These are phyloP conservation scores for Slavum lentiscoides DNA, from an alignment of 2,888 invertebrate species.

Conservation along the genomic window DNA sequence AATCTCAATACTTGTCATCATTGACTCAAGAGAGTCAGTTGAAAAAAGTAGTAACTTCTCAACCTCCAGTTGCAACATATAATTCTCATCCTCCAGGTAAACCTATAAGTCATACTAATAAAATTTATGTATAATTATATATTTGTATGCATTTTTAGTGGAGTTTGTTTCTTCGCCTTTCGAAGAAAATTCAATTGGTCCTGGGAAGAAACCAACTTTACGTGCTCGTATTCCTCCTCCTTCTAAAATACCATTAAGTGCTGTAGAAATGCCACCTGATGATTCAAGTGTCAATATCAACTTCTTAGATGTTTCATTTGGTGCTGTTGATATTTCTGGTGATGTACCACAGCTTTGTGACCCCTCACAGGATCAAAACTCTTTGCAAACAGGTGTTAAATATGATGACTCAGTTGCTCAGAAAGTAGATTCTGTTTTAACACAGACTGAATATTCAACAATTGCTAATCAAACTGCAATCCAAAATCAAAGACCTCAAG, in stretches of 20 bases:
- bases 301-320: constrained; percentile 88
- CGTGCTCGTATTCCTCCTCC: constrained; percentile 69
- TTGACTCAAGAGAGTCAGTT: constrained; percentile 63
- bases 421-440: constrained; percentile 43
- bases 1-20: constrained; percentile 67
- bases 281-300: constrained; percentile 74
- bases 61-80: constrained; percentile 36
- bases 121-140: neutral
- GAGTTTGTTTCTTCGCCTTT: constrained; percentile 48
- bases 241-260: constrained; percentile 89
- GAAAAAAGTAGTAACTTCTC: constrained; percentile 58
- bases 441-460: constrained; percentile 43
- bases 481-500: constrained; percentile 59
- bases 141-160: constrained; percentile 22
- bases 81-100: constrained; percentile 54
- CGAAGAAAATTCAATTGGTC: constrained; percentile 47
- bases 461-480: constrained; percentile 38
- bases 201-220: constrained; percentile 70
- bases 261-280: constrained; percentile 88
- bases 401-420: constrained; percentile 46
- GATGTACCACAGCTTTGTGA: constrained; percentile 48
- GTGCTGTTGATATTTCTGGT: constrained; percentile 56
- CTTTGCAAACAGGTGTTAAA: constrained; percentile 40
- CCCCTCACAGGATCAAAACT: constrained; percentile 30
- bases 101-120: neutral